Base-by-base conservation (phyloP, 1,140 invertebrate genomes). In the Matsumurasca onukii region DNA sequence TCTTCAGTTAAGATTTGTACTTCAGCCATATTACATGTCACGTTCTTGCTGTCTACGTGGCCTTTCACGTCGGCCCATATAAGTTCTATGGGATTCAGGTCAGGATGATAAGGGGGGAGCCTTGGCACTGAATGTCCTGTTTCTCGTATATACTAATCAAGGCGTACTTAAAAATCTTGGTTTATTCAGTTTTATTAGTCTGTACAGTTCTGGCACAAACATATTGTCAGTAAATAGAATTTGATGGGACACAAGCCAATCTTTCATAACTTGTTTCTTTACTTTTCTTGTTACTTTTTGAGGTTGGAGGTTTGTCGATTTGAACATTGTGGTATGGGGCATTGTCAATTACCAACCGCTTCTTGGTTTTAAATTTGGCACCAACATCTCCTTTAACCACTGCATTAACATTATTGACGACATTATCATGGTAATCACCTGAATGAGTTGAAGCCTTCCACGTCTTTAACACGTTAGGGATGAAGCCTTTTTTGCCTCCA, bases 61-160 rank as follows among this genome's bases (percentile, higher is more conserved):
- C 70, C 67, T 73, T 80, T 80, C 9, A 79, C 67, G 3, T 76
- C 57, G 12, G 73, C 72, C 78, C 77, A 78, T 25, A 78, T 69
- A 2, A 76, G 34, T 69, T 80, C 78, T 13, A 79, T 80, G 0
- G 78, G 76, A 69, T 80, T 80, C 0, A 78, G 66, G 55, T 80
- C 74, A 52, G 70, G 73, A 68, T 81, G 77, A 70, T 79, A 78
- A 12, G 76, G 78, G 31, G 79, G 78, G 27, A 79, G 62, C 49
- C 76, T 62, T n/a, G 76, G 39, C 22, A 78, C 71, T 31, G 51
- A 63, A 39, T 75, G 70, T 12, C 71, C 74, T 5, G 17, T 2
- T 20, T 55, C 29, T 31, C 64, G n/a, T 3, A 72, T 72, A 2
- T 69, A 62, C 70, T 72, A 62, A 67, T 76, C 76, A 39, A 75